phyloP scores from a whole-genome alignment of 1,140 invertebrate genomes.

The Brevipalpus yothersi region DNA sequence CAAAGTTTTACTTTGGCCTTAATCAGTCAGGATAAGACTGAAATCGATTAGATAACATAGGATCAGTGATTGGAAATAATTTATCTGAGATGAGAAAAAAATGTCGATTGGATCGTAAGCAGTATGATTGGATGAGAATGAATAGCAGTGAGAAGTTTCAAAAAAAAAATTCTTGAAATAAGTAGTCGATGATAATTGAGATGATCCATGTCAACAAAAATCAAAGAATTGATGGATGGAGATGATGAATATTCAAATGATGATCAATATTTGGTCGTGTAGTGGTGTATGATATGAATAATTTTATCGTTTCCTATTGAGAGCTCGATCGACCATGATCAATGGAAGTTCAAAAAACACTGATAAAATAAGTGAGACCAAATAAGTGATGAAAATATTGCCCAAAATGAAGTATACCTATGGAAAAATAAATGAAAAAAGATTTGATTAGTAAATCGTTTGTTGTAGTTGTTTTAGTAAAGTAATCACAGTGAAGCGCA shows the following conservation, averaged over 20 bases:
- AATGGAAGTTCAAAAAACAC: constrained; percentile 20
- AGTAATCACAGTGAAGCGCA: no score
- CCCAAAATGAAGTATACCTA: constrained; percentile 16
- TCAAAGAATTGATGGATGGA: not conserved
- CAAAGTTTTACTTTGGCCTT: no score
- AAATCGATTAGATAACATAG: no score
- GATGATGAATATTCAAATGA: not conserved
- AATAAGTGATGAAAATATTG: constrained; percentile 17
- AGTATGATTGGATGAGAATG: not conserved
- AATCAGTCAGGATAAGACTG: no score
- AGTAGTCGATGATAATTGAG: not conserved
- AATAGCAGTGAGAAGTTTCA: not conserved
- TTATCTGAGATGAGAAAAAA: no score
- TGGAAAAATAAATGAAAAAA: constrained; percentile 9
- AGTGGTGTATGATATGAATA: not conserved
- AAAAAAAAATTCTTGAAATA: not conserved
- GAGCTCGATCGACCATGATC: constrained; percentile 17
- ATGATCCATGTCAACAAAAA: not conserved
- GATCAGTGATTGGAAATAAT: no score
- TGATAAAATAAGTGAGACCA: constrained; percentile 17
- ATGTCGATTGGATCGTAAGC: not conserved
- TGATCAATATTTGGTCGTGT: not conserved
- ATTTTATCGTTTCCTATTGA: constrained; percentile 3
- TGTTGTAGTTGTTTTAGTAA: not conserved
- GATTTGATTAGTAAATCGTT: not conserved